Percentiles rank a stretch among this genome's conserved stretches.
Conservation (phyloP, 2,888 invertebrate genomes). For the Tolmerus cingulatus region DNA sequence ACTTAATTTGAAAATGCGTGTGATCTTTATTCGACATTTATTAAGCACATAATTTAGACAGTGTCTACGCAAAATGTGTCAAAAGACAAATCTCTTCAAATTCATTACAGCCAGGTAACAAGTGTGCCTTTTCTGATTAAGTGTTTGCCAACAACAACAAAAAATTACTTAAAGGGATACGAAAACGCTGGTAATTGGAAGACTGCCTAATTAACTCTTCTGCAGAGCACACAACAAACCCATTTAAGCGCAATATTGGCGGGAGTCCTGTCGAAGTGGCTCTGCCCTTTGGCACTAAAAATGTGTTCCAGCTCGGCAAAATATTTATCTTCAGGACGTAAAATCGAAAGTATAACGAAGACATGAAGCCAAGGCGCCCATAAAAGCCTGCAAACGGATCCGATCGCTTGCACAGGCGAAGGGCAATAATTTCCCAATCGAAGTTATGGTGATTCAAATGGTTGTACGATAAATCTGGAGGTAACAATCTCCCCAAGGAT, state of each 20-base stretch:
- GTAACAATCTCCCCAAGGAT: slow-evolving; percentile 20
- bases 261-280: not conserved
- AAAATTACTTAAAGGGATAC: not conserved
- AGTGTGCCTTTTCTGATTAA: not conserved
- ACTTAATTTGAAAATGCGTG: no score
- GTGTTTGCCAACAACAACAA: not conserved
- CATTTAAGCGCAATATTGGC: not conserved
- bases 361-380: not conserved
- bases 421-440: slow-evolving; percentile 9
- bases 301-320: not conserved
- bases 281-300: not conserved
- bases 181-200: not conserved
- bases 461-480: slow-evolving; percentile 2
- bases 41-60: not conserved
- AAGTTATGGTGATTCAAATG: slow-evolving; percentile 23
- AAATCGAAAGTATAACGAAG: not conserved
- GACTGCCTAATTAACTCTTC: not conserved
- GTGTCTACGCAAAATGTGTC: not conserved
- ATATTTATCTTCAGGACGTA: not conserved
- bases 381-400: not conserved
- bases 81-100: not conserved
- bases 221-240: not conserved
- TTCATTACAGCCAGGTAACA: not conserved
- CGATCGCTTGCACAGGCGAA: not conserved
- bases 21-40: no score